These are phyloP conservation scores for Lepisosteus osseus DNA, from an alignment of 2,113 vertebrate species.

Conservation along the genomic window DNA sequence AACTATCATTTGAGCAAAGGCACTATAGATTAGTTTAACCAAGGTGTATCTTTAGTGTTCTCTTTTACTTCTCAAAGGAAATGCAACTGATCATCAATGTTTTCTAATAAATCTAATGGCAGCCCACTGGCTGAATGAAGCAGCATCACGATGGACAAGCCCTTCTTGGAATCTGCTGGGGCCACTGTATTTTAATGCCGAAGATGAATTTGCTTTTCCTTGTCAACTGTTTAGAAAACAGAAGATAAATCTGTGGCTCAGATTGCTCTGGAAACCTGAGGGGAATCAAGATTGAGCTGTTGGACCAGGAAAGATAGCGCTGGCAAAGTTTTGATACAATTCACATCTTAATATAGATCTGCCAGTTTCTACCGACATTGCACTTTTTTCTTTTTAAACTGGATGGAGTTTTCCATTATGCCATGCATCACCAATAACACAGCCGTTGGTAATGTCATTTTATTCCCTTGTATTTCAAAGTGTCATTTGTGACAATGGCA, in stretches of 20 bases:
- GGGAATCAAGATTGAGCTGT: slow-evolving; percentile 43
- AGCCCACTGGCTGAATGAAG: slow-evolving; percentile 25
- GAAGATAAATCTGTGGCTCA: slow-evolving; percentile 51
- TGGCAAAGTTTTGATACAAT: slow-evolving; percentile 41
- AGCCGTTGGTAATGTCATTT: too few relatives aligned
- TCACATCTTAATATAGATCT: slow-evolving; percentile 35
- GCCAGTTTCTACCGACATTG: slow-evolving; percentile 38
- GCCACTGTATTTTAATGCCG: slow-evolving; percentile 47
- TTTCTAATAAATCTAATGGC: slow-evolving; percentile 53
- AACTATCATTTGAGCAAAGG: background rate
- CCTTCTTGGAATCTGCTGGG: slow-evolving; percentile 40
- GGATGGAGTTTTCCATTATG: too few relatives aligned
- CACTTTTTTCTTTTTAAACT: slow-evolving; percentile 28
- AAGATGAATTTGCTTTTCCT: slow-evolving; percentile 48
- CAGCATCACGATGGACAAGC: slow-evolving; percentile 14
- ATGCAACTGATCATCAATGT: slow-evolving; percentile 9
- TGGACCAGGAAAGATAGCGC: slow-evolving; percentile 33
- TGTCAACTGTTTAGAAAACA: slow-evolving; percentile 54
- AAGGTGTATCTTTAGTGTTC: background rate
- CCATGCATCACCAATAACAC: too few relatives aligned
- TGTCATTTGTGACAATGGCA: too few relatives aligned
- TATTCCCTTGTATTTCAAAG: too few relatives aligned
- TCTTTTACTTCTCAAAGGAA: background rate
- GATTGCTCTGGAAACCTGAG: slow-evolving; percentile 34
- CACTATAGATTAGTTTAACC: background rate